Base-by-base conservation (phyloP, 2,888 invertebrate genomes). In the Pollenia griseotomentosa region DNA sequence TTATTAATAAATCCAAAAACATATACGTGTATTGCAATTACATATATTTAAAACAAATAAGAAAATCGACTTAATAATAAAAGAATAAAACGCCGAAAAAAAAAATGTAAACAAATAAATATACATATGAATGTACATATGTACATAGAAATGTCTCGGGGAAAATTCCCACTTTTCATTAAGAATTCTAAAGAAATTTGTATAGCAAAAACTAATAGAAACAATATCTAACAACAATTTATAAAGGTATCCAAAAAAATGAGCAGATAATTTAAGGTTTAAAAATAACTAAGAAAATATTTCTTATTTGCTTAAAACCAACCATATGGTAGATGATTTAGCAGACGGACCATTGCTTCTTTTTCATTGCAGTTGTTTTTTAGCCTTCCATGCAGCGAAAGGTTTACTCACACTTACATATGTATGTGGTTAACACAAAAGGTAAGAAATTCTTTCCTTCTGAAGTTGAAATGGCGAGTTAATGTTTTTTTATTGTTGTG, bases 21-120 rank as follows among this genome's bases (percentile, higher is more conserved):
- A 6, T 5, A 16, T 44, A 44, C 44, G 3, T 44, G 19, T 23
- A 48, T n/a, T 65, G 6, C 11, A 33, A 33, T 33, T 33, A 33
- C 33, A 33, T 33, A 33, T 6, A 33, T 33, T 6, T 33, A 33
- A 33, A 33, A 6, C 33, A 33, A 33, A 33, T 33, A 6, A 6
- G 33, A 33, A 33, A 33, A 6, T 33, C 33, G 6, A 33, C 33
- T 0, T 33, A 33, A 33, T 33, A 5, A 0, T 33, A 33, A 6
- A 33, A 33, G 23, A 23, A 23, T 23, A 33, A 33, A 65, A n/a
- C n/a, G 16, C 2, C 10, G 19, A 65, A 33, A 80, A 65, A 33
- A 80, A 63, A 44, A 78, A 74, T 65, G 74, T 71, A 61, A 63
- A 74, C 59, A 73, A 73, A 73, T 33, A 33, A 33, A 33, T 33